Base-by-base conservation (phyloP, 2,888 invertebrate species). In the Drosophila atripex region DNA sequence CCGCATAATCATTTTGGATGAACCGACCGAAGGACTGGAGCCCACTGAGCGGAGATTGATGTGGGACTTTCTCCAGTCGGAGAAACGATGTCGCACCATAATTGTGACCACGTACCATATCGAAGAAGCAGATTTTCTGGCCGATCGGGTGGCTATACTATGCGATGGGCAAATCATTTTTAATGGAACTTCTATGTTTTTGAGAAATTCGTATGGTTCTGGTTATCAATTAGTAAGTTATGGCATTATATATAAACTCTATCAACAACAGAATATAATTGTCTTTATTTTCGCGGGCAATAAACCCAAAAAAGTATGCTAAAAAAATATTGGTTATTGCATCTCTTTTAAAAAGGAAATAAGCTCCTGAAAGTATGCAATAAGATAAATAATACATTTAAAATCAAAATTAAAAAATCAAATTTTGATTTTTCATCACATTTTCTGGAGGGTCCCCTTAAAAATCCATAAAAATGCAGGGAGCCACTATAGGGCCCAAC, bases 71-170 rank as follows among this genome's bases (percentile, higher is more conserved):
- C 90, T 97, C 68, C 94, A 95, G 89, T 92, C 92, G 73, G 94
- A 95, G 78, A 95, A 96, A 84, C 92, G 92, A 80, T 95, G 94
- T 39, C 93, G 96, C n/a, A 95, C 96, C 0, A 94, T 97, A 89
- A 93, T 97, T 53, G 91, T 97, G 66, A 95, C 96, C 0, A 96
- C 96, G 0, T 96, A 97, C 91, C 96, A 96, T 89, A 97, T 97
- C 96, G 97, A 97, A 86, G 97, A 97, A 91, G 97, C 97, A 1
- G 97, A 97, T 90, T 92, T 95, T 52, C 92, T 97, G 6, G 97
- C 96, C 0, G 97, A 97, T 91, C 93, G 96, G 45, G 96, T 97
- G 73, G 97, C 96, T 7, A 97, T 97, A 69, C 95, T 97, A 95
- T 94, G 96, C 1, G 94, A 94, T 52, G 97, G 97, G 0, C 93